Evolutionary conservation across 2,113 vertebrate genomes (phyloP).

Genomic region (Pantherophis guttatus): DNA sequence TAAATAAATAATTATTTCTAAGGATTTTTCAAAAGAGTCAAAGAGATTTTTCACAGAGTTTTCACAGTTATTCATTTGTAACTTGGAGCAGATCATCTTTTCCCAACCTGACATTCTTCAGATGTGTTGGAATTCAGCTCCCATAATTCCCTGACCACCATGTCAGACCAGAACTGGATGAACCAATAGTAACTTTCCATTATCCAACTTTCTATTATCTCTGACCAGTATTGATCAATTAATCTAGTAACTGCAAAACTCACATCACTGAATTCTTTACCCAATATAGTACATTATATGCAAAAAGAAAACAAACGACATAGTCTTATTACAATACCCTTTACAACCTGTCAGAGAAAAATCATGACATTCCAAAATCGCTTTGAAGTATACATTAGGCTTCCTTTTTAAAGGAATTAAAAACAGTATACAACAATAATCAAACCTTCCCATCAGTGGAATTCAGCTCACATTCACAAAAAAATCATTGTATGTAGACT

Average conservation of each 20-base stretch:
- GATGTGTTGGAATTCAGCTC: neutral
- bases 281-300: neutral
- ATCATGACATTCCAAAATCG: neutral
- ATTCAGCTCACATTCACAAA: neutral
- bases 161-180: neutral
- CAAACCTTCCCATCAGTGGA: slow-evolving; percentile 4
- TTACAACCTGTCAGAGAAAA: neutral
- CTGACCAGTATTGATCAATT: neutral
- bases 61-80: neutral
- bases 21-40: neutral
- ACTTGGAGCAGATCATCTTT: neutral
- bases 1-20: neutral
- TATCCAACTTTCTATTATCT: neutral
- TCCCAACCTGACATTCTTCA: neutral
- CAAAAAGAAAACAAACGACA: neutral
- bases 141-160: neutral
- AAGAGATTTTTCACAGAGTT: neutral
- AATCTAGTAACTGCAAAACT: neutral
- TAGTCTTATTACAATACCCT: neutral
- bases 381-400: slow-evolving; percentile 21
- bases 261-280: neutral
- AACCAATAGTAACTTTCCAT: neutral
- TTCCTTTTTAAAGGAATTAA: slow-evolving; percentile 19
- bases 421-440: slow-evolving; percentile 17
- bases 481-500: neutral